Evolutionary conservation across 2,888 invertebrate genomes (phyloP), one percentile per base, ranked within the genome.

Genomic region (Drosophila demipolita): DNA sequence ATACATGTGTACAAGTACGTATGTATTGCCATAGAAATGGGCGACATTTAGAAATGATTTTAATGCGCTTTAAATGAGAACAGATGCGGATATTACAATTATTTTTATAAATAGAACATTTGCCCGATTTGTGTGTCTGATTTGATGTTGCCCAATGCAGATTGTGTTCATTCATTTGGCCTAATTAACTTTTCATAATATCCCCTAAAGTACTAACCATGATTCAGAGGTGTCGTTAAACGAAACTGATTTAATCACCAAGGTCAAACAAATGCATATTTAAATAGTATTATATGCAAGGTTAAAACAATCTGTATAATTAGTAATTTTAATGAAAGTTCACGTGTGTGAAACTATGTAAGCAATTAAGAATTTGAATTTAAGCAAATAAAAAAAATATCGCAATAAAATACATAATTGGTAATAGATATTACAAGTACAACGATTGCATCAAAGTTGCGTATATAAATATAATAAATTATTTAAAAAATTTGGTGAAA

Each of bases 11-110:
- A 42, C 11, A 42, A 61, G 32, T 38, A 35, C 29, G 63, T 38
- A n/a, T 70, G 29, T 20, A 72, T 72, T 65, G 66, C 69, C 67
- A 82, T 82, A 63, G 61, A 76, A 71, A 71, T 78, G 58, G 45
- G 26, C 50, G 52, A 17, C 40, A 55, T 58, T 58, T 11, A 15
- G 53, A 54, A 42, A 66, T 50, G 29, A 33, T 53, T 55, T 23
- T 64, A 72, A 67, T 77, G 64, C 29, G 40, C 50, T 67, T 79
- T 77, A 63, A 81, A 81, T 75, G 75, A 54, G 23, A 40, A 61
- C 52, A 70, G 26, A 58, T 64, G 66, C 36, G 17, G 20, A 40
- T 45, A 55, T 66, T 35, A 49, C 12, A 42, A 29, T 33, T 33
- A 63, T 66, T 57, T 45, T 53, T 49, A 50, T 58, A 49, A 59